Conservation (phyloP, 92 coral and sea anemone species). For the Metridium senile region DNA sequence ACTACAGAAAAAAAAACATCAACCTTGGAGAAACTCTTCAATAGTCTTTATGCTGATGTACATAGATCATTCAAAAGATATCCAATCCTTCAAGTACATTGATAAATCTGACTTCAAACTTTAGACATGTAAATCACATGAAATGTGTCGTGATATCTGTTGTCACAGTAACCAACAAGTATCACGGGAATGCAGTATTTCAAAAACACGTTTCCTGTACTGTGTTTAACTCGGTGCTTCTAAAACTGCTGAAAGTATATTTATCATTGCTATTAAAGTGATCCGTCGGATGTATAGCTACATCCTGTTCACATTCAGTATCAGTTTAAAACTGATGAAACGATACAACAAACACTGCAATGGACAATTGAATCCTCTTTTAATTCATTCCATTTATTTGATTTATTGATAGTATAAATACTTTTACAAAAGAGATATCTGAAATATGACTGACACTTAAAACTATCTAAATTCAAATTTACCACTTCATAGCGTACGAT, state of each 20-base stretch:
- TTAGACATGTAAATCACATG: background rate
- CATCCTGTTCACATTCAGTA: background rate
- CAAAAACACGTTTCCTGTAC: too few species aligned
- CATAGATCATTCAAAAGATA: too few species aligned
- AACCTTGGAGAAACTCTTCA: background rate
- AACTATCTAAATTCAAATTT: constrained; percentile 1
- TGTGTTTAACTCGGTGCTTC: too few species aligned
- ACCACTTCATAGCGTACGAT: background rate
- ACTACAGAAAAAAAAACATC: background rate
- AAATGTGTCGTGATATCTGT: background rate
- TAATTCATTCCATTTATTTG: background rate
- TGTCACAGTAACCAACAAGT: background rate
- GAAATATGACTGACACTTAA: constrained; percentile 1
- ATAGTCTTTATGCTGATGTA: too few species aligned
- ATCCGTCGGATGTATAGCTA: too few species aligned
- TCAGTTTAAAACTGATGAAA: background rate
- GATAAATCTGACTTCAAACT: background rate
- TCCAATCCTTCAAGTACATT: too few species aligned
- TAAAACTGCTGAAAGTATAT: too few species aligned
- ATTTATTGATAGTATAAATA: background rate
- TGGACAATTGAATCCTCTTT: background rate
- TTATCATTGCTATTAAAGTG: too few species aligned
- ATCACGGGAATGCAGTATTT: background rate
- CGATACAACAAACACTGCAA: background rate
- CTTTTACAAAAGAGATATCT: constrained; percentile 19